Percentiles rank a stretch among this genome's conserved stretches.
Evolutionary conservation across 2,888 invertebrate genomes (phyloP).

Genomic region (Podabrus alpinus): DNA sequence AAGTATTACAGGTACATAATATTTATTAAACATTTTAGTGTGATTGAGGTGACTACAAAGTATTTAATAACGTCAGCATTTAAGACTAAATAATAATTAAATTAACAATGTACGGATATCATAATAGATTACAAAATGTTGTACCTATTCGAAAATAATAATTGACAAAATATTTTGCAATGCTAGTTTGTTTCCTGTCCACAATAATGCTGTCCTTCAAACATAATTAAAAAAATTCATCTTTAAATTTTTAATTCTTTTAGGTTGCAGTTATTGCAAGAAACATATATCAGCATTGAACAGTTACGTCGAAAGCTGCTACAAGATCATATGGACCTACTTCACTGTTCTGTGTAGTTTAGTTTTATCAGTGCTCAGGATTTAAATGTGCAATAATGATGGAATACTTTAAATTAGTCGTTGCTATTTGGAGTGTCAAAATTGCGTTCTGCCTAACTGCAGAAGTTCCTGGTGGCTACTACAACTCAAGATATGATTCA

Average conservation of each 20-base stretch:
- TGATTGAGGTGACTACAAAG: not conserved
- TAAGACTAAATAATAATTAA: not conserved
- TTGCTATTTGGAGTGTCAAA: not conserved
- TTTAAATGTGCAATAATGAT: not conserved
- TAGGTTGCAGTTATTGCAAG: not conserved
- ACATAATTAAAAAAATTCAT: not conserved
- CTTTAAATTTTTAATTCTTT: not conserved
- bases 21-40: not conserved
- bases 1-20: too few species aligned
- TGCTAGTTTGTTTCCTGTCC: not conserved
- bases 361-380: not conserved
- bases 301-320: not conserved
- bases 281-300: not conserved
- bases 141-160: not conserved
- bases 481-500: slow-evolving; percentile 67
- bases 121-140: not conserved
- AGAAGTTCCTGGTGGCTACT: slow-evolving; percentile 44
- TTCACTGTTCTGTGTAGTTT: not conserved
- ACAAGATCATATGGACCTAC: not conserved
- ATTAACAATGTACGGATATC: not conserved
- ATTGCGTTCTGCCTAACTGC: not conserved
- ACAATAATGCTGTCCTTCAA: not conserved
- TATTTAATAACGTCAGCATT: not conserved
- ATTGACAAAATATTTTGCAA: not conserved
- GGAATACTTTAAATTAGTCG: slow-evolving; percentile 5